Conservation (phyloP, 1,140 invertebrate species). For the Galleria mellonella region DNA sequence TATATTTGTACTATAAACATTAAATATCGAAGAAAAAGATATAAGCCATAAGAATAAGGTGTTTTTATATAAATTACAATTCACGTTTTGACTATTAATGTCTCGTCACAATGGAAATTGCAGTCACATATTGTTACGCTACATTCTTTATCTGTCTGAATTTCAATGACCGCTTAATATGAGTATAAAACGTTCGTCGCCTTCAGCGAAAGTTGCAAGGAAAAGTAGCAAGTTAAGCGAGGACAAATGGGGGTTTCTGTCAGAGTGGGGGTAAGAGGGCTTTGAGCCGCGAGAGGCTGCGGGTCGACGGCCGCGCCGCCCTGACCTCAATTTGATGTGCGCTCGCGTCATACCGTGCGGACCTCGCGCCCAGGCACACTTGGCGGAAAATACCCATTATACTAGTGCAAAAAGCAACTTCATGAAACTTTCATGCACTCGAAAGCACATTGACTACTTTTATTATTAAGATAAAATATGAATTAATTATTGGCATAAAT, state of each 20-base stretch:
- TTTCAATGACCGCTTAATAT: conserved; percentile 16
- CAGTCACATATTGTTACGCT: conserved; percentile 13
- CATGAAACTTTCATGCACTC: neutral
- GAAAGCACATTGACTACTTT: too few species aligned
- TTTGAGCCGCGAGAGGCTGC: conserved; percentile 35
- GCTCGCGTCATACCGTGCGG: conserved; percentile 52
- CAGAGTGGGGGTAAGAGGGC: conserved; percentile 12
- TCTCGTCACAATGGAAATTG: too few species aligned
- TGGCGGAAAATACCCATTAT: conserved; percentile 66
- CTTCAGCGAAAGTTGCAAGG: conserved; percentile 28
- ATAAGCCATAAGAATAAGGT: too few species aligned
- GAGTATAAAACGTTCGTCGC: conserved; percentile 20
- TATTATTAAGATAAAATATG: too few species aligned
- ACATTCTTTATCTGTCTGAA: conserved; percentile 13
- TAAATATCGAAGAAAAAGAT: too few species aligned
- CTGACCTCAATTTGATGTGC: conserved; percentile 64
- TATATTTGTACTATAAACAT: too few species aligned
- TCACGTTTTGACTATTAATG: too few species aligned
- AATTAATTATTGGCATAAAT: too few species aligned
- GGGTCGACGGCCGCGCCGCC: conserved; percentile 67
- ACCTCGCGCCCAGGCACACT: conserved; percentile 55
- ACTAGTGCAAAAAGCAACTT: conserved; percentile 21
- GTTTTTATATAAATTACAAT: too few species aligned
- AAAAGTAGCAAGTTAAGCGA: conserved; percentile 18
- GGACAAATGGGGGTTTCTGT: conserved; percentile 14